Base-by-base conservation (phyloP, 2,888 invertebrate species). In the Cecidostiba fungosa region DNA sequence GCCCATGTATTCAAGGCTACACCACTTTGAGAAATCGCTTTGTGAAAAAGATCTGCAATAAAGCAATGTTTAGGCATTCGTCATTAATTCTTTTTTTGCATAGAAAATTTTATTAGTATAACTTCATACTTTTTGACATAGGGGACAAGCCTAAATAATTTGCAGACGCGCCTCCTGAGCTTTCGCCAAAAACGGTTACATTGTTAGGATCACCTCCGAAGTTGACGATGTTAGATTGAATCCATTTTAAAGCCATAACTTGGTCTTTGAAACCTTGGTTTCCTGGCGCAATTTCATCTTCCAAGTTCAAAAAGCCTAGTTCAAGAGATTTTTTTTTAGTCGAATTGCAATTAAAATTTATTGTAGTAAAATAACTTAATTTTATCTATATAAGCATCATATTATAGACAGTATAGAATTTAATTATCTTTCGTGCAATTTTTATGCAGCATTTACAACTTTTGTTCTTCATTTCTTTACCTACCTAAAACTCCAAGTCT, bases 261-360 rank as follows among this genome's bases (percentile, higher is more conserved):
- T 88, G 87, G 85, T 91, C 91, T 84, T 91, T 91, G 6, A 91
- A 23, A 23, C 91, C 91, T 84, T 90, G 90, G 87, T 91, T 91
- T 26, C 91, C 91, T 0, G 90, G 66, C 0, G 90, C 90, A 3
- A 86, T 74, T 79, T 89, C 80, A 80, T 89, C 86, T 16, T 88
- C 89, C 83, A 92, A 87, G 85, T 91, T 91, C 4, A 92, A 85
- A 74, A 92, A 92, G 8, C 91, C 91, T 91, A 14, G 8, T 23
- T 16, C 16, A 66, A 84, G 39, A 23, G 12, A 50, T n/a, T 32
- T 1, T n/a, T 32, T 50, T 50, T 16, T 16, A 72, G 54, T 69
- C 12, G 3, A 16, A 47, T 5, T 16, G 3, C 14, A 50, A 50
- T 12, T 50, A 39, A 72, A 50, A 47, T n/a, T n/a, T n/a, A n/a